Evolutionary conservation across 2,113 vertebrate species (phyloP), one percentile per base, ranked within the genome.

Genomic region (Casuarius casuarius): DNA sequence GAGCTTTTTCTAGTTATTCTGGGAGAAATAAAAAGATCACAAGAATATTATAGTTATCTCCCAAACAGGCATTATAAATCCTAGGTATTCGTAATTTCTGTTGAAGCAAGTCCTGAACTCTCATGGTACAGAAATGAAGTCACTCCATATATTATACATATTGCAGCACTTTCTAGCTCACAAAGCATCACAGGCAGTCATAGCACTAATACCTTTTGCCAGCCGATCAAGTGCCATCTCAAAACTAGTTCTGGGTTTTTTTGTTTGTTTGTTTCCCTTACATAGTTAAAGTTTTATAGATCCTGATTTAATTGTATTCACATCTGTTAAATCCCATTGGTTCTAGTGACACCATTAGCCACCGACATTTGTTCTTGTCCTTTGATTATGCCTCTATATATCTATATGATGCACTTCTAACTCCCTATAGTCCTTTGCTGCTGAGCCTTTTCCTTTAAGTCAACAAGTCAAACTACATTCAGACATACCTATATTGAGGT

Each of bases 161-260:
- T 33, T 70, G 40, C 49, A 66, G 58, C 44, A 73, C 6, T 79
- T 87, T 75, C 49, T 49, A 72, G 33, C 21, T 95, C 18, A 38
- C 23, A 62, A 22, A 62, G 8, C 3, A 0, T 33, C 61, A 35
- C 42, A 46, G 42, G 11, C 15, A 71, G 15, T n/a, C 6, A 0
- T 28, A 78, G 46, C 44, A 61, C 10, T 22, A 59, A 56, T 56
- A 65, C 5, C 28, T 84, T 80, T 87, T 66, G 65, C 17, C 29
- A 68, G 22, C 9, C 52, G 71, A 91, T 61, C 8, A 29, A 28
- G 71, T 28, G 13, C 13, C 18, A 73, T 71, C 86, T 89, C 62
- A 79, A 87, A 89, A 84, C 21, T 51, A 1, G 2, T 38, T 22
- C 10, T 78, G 8, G 0, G 29, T 46, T 44, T 14, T 62, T 44